Conservation (phyloP, 2,797 vertebrate genomes). For the Cryptoblepharus egeriae region DNA sequence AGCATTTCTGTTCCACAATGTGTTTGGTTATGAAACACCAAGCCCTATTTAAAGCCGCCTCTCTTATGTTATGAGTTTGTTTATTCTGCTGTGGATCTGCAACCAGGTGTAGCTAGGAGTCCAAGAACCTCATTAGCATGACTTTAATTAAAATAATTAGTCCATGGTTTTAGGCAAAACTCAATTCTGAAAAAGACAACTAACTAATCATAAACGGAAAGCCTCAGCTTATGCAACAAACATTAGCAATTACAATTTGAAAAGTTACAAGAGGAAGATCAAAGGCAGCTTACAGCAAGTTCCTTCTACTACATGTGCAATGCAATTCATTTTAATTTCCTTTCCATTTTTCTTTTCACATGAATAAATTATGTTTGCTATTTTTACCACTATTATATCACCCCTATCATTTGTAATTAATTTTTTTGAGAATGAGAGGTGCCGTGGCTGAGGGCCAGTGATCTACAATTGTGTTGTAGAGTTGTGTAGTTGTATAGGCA, state of each 20-base stretch:
- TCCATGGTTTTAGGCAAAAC: not conserved
- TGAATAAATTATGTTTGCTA: not conserved
- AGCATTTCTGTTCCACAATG: not conserved
- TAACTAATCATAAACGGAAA: not conserved
- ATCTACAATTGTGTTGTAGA: not conserved
- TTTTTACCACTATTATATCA: not conserved
- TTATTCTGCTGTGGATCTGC: not conserved
- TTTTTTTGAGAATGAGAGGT: not conserved
- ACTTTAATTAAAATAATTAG: conserved; percentile 16
- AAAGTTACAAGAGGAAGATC: conserved; percentile 16
- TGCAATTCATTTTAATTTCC: conserved; percentile 9
- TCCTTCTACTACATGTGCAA: conserved; percentile 4
- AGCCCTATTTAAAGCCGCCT: not conserved
- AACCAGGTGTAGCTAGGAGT: conserved; percentile 13
- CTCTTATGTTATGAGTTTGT: not conserved
- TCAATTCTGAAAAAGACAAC: not conserved
- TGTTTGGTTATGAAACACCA: conserved; percentile 1
- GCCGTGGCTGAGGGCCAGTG: not conserved
- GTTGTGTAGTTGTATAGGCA: not conserved
- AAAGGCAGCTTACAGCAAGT: conserved; percentile 18
- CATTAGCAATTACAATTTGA: conserved; percentile 16
- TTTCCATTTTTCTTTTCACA: not conserved
- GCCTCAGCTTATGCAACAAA: conserved; percentile 11
- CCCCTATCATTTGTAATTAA: not conserved
- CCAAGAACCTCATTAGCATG: not conserved